Evolutionary conservation across 2,888 invertebrate species (phyloP), one percentile per base, ranked within the genome.

Genomic region (Hypomecis punctinalis): DNA sequence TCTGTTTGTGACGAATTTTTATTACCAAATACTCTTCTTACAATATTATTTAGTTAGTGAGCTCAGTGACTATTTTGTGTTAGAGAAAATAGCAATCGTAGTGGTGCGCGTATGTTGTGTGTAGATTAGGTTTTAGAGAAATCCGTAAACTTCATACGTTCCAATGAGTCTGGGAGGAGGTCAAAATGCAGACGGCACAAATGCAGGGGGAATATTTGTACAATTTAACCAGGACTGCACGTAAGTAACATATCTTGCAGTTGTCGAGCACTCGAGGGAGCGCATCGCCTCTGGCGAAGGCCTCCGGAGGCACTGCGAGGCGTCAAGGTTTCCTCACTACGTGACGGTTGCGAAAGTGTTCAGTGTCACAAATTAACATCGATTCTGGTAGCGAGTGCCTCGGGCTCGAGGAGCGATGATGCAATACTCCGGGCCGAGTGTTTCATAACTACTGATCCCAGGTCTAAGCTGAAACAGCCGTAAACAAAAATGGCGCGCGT

Each of bases 191-290:
- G 95, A 95, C 87, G 96, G 96, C 91, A 94, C 96, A 86, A 95
- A 96, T 93, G 95, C 95, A 91, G 97, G 96, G 91, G 96, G 96
- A 90, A 96, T 97, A 91, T 98, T 97, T 92, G 98, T 98, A 80
- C 98, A 98, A 93, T 99, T 99, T 89, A 99, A 99, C 93, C 99
- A 99, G 92, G 99, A 99, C 91, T 97, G 96, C 95, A 97, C 98
- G 99, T 99, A 96, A 97, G 98, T 96, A 72, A 13, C 48, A 0
- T 43, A 65, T 66, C 35, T n/a, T 1, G 11, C 8, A 36, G 11
- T 9, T 10, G 13, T 23, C 13, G 7, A 8, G 11, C 35, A 23
- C 9, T 6, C 35, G 43, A 53, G 33, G 13, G 46, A 65, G 56
- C 48, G 52, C 58, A 36, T 33, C 46, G 43, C 11, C 48, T 59